Evolutionary conservation across 2,888 invertebrate genomes (phyloP), one percentile per base, ranked within the genome.

Genomic region (Sisyra terminalis): DNA sequence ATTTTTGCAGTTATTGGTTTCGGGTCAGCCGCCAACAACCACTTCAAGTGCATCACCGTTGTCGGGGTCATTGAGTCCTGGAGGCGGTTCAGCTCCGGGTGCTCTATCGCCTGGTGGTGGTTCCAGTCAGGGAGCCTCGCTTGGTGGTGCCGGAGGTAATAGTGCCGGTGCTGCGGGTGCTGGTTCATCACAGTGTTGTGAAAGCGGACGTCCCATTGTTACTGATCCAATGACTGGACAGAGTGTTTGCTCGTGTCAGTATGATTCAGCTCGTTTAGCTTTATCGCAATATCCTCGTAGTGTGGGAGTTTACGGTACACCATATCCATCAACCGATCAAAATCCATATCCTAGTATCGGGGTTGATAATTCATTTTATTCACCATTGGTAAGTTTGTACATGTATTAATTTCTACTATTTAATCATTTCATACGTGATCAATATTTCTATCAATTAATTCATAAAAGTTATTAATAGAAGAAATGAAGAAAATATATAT

Each of bases 301-400:
- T 51, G 80, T 82, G 40, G 80, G 83, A 31, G 82, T 87, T 52
- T 88, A 89, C 62, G 85, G 86, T 48, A 73, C 87, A 42, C 86
- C 89, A 11, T 88, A 89, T 64, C 87, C 86, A 43, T 85, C 86
- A 51, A 83, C 85, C 46, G 90, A 90, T 60, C 90, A 90, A 65
- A 87, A 86, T 59, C 88, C 89, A 34, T 90, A 90, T 59, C 88
- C 88, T 39, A 87, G 87, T 64, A 89, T 90, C 66, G 86, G 87
- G 46, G 84, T 87, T 55, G 90, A 90, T 61, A 89, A 89, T 57
- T 90, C 92, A 44, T 93, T 93, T 69, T 92, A 92, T 67, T 87
- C 90, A 48, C 89, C 92, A 52, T 63, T 93, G 82, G 92, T 93
- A 73, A 80, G 90, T 80, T 57, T 7, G 9, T 24, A 9, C 13